These are phyloP conservation scores for Plectrocnemia conspersa DNA, from an alignment of 1,140 invertebrate genomes.

Conservation along the genomic window DNA sequence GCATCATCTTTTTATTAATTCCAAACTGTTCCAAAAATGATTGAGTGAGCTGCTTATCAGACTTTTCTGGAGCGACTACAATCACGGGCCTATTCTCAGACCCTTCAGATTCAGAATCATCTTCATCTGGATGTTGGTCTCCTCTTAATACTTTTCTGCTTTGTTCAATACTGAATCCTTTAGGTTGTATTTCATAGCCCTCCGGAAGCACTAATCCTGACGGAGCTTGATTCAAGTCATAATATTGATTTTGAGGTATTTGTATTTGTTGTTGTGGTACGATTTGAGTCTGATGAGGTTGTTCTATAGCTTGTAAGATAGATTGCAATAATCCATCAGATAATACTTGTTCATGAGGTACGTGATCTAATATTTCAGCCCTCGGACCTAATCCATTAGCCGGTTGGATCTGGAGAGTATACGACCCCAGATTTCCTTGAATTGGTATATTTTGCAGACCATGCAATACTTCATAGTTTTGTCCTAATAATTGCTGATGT, in stretches of 20 bases:
- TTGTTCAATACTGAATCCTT: conserved; percentile 31
- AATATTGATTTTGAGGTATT: conserved; percentile 19
- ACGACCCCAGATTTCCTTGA: conserved; percentile 59
- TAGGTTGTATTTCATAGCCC: conserved; percentile 32
- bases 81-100: conserved; percentile 42
- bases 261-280: conserved; percentile 22
- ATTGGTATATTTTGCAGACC: conserved; percentile 55
- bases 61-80: conserved; percentile 41
- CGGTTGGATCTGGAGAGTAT: conserved; percentile 69
- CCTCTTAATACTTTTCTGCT: conserved; percentile 36
- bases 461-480: conserved; percentile 40
- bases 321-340: conserved; percentile 73
- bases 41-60: conserved; percentile 35
- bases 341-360: conserved; percentile 67
- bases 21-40: conserved; percentile 26
- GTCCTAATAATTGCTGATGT: conserved; percentile 37
- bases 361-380: conserved; percentile 40
- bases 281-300: conserved; percentile 44
- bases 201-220: conserved; percentile 39
- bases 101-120: conserved; percentile 42
- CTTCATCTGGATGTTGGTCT: conserved; percentile 41
- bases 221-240: conserved; percentile 40
- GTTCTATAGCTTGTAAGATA: conserved; percentile 68
- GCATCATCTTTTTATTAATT: conserved; percentile 21
- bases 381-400: conserved; percentile 51